Base-by-base conservation (phyloP, 92 coral and sea anemone genomes). In the Parazoanthus darwini region DNA sequence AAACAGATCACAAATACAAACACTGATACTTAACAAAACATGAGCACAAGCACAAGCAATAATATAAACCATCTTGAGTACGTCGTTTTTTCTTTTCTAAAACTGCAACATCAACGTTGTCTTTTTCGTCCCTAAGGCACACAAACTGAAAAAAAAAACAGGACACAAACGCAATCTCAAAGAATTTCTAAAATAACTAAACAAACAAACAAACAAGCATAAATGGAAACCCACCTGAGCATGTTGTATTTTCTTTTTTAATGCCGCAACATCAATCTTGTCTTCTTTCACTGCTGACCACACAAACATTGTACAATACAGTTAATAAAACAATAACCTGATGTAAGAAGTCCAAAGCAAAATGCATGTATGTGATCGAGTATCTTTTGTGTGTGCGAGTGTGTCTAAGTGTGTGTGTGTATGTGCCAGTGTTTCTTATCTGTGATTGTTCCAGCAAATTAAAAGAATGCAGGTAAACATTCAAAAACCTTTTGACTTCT, bases 191-290 rank as follows among this genome's bases (percentile, higher is more conserved):
- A 39, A 25, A 68, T n/a, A 3, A 44, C 10, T 5, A 37, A 26
- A 14, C 15, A 36, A 15, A 44, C 10, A 48, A 11, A 71, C 44
- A 4, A 48, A 39, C 22, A 39, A 33, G 0, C 15, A 14, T 29
- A 54, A 54, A 54, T 13, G 14, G 38, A 11, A 33, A 44, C 86
- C 87, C 36, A 96, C 98, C 98, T 96, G 96, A 6, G 98, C 93
- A 76, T 85, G 78, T 87, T 92, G 88, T 35, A 96, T 92, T 80
- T 95, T 96, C 92, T 95, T 94, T 77, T 96, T 96, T 29, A 96
- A 92, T 4, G 96, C 92, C 22, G 95, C 92, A 59, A 96, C 93
- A 71, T 96, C 96, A 15, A 96, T 84, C 39, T 94, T 87, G 48
- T 83, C 88, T 38, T 86, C 90, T 50, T 59, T 88, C 38, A 76